Percentiles rank a stretch among this genome's conserved stretches.
Evolutionary conservation across 2,113 vertebrate genomes (phyloP).

Genomic region (Tupaia tana): DNA sequence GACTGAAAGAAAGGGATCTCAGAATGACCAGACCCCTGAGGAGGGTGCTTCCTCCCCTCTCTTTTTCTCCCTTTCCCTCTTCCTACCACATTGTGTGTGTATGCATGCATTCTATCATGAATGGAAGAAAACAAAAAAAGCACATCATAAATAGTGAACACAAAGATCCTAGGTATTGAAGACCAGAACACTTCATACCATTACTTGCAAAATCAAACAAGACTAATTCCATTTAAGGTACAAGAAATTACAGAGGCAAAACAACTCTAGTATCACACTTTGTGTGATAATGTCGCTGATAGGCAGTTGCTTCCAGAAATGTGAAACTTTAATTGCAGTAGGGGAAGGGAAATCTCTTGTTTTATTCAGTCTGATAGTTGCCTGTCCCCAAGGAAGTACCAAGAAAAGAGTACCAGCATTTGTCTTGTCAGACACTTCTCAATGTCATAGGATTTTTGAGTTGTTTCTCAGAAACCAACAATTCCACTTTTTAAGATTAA

Average conservation of each 20-base stretch:
- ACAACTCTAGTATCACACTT: neutral
- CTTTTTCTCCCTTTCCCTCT: too few species aligned
- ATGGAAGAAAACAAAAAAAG: too few species aligned
- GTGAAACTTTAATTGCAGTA: rapidly evolving
- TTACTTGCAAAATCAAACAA: neutral
- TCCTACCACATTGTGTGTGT: too few species aligned
- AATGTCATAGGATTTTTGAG: neutral
- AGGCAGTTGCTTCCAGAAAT: neutral
- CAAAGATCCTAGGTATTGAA: neutral
- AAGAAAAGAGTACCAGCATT: neutral
- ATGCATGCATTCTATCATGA: too few species aligned
- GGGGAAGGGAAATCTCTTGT: neutral
- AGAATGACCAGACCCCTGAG: too few species aligned
- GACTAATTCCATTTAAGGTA: neutral
- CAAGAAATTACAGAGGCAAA: neutral
- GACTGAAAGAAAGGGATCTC: too few species aligned
- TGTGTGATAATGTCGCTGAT: neutral
- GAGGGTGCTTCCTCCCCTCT: too few species aligned
- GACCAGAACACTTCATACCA: neutral
- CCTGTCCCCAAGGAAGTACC: neutral
- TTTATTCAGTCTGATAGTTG: neutral
- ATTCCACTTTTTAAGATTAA: slow-evolving; percentile 14
- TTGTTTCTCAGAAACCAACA: neutral
- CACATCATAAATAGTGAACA: neutral
- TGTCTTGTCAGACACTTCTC: neutral